Percentiles rank a stretch among this genome's conserved stretches.
These are phyloP conservation scores for Numenius phaeopus DNA, from an alignment of 2,797 vertebrate species.

Conservation along the genomic window DNA sequence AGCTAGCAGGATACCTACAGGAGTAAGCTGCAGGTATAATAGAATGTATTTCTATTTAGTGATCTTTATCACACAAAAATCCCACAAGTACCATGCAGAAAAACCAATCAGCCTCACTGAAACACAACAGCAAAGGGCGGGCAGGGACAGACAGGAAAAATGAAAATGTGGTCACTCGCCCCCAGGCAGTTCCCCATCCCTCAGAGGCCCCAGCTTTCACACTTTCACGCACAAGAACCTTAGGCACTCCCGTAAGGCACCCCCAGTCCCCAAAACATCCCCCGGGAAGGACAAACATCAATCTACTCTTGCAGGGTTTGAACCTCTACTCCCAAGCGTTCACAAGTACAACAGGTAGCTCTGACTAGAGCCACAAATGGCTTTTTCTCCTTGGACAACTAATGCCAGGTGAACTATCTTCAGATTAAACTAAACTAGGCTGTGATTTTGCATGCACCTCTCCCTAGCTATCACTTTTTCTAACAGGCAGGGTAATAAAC, in stretches of 20 bases:
- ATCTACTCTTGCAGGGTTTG: neutral
- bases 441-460: neutral
- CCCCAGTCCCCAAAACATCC: accelerated
- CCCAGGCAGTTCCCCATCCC: neutral
- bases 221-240: neutral
- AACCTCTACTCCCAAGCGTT: neutral
- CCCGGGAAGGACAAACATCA: neutral
- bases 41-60: neutral
- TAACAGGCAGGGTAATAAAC: neutral
- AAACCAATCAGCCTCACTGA: neutral
- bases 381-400: neutral
- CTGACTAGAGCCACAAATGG: neutral
- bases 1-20: neutral
- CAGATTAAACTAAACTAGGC: neutral
- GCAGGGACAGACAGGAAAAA: neutral
- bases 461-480: neutral
- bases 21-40: neutral
- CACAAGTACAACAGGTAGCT: neutral
- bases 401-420: neutral
- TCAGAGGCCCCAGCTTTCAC: neutral
- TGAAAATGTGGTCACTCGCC: neutral
- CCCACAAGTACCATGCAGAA: too few relatives aligned
- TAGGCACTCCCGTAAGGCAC: neutral
- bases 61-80: neutral
- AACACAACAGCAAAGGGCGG: neutral